Evolutionary conservation across 2,797 vertebrate species (phyloP).

Genomic region (Sebastes vulpes): DNA sequence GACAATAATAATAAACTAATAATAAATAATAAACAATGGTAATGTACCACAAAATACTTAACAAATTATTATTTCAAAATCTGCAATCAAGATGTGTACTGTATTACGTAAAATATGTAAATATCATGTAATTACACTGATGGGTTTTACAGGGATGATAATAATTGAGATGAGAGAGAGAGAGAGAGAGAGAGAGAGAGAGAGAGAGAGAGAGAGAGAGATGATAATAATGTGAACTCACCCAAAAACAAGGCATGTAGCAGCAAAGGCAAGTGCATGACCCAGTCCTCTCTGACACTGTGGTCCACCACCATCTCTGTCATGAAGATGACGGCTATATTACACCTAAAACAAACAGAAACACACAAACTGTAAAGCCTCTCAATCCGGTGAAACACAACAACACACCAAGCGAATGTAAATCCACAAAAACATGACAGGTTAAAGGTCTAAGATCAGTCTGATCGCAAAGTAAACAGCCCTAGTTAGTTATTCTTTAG

Average conservation of each 20-base stretch:
- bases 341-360: conserved; percentile 87
- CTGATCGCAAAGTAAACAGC: not conserved
- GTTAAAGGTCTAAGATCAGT: not conserved
- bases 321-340: conserved; percentile 98
- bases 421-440: not conserved
- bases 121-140: not conserved
- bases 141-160: not conserved
- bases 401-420: not conserved
- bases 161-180: too few species aligned
- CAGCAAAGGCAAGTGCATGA: conserved; percentile 93
- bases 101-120: not conserved
- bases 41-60: too few species aligned
- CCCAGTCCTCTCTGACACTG: conserved; percentile 97
- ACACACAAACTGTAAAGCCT: not conserved
- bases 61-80: too few species aligned
- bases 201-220: too few species aligned
- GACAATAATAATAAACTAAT: too few species aligned
- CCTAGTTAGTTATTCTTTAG: not conserved
- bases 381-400: not conserved
- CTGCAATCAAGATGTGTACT: too few species aligned
- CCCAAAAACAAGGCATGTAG: conserved; percentile 96
- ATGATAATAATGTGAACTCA: conserved; percentile 67
- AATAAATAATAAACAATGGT: too few species aligned
- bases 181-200: too few species aligned
- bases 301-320: conserved; percentile 99